These are phyloP conservation scores for Drosophila infuscata DNA, from an alignment of 2,888 invertebrate species.

Conservation along the genomic window DNA sequence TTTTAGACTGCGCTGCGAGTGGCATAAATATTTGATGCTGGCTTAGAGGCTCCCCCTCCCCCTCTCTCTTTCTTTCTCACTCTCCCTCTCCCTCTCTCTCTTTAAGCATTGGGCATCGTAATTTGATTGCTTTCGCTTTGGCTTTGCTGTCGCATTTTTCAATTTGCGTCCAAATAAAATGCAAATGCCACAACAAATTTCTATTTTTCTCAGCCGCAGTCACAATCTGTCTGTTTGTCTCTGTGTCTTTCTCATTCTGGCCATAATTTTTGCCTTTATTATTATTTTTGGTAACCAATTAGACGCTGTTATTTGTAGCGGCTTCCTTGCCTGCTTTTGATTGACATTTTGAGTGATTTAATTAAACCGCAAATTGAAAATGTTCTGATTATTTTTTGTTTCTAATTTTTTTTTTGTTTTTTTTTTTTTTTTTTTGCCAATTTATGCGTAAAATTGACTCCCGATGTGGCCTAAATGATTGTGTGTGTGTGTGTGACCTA, in stretches of 20 bases:
- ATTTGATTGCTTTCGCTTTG: slow-evolving; percentile 55
- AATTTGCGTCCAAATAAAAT: slow-evolving; percentile 66
- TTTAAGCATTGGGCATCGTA: slow-evolving; percentile 17
- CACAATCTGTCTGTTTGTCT: not conserved
- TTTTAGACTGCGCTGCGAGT: slow-evolving; percentile 50
- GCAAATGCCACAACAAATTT: slow-evolving; percentile 61
- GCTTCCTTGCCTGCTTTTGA: slow-evolving; percentile 38
- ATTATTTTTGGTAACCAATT: slow-evolving; percentile 64
- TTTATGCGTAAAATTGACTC: slow-evolving; percentile 61
- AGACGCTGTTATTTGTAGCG: slow-evolving; percentile 66
- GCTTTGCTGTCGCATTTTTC: slow-evolving; percentile 47
- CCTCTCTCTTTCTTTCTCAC: too few species aligned
- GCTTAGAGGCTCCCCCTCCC: slow-evolving; percentile 15
- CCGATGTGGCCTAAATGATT: slow-evolving; percentile 16
- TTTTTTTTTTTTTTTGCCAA: slow-evolving; percentile 34
- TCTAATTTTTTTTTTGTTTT: too few species aligned
- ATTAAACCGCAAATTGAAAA: slow-evolving; percentile 71
- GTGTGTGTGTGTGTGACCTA: slow-evolving; percentile 11
- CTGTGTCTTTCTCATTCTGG: not conserved
- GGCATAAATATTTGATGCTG: slow-evolving; percentile 71
- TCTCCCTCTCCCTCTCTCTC: not conserved
- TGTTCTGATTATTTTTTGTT: slow-evolving; percentile 16
- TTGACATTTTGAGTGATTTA: slow-evolving; percentile 70
- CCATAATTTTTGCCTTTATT: slow-evolving; percentile 4
- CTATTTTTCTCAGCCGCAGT: not conserved